phyloP scores from a whole-genome alignment of 2,113 vertebrate genomes.

The Bambusicola thoracicus region DNA sequence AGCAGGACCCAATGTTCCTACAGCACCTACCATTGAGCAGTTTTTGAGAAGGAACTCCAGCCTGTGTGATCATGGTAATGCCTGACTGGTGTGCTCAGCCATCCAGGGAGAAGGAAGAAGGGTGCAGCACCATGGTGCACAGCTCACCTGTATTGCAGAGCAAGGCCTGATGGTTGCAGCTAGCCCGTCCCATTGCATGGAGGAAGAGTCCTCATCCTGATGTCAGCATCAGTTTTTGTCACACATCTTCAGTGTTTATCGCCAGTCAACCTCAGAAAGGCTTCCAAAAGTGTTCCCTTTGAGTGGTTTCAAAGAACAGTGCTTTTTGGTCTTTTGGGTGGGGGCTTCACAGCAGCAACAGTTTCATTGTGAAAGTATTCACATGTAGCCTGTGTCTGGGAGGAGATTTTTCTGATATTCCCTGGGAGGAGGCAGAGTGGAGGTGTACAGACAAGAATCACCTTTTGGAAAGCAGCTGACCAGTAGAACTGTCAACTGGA shows the following conservation, averaged over 20 bases:
- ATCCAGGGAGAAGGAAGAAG: neutral
- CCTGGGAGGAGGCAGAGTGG: neutral
- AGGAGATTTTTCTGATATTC: neutral
- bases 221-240: neutral
- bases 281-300: neutral
- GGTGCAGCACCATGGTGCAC: neutral
- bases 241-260: neutral
- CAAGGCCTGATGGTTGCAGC: neutral
- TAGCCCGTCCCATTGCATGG: neutral
- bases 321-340: neutral
- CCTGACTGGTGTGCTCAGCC: neutral
- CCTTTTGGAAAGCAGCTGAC: neutral
- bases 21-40: rapidly evolving
- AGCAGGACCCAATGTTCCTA: neutral
- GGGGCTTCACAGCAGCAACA: neutral
- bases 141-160: neutral
- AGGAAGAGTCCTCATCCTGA: neutral
- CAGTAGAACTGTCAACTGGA: neutral
- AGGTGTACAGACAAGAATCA: neutral
- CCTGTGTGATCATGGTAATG: neutral
- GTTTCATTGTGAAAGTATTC: neutral
- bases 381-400: neutral
- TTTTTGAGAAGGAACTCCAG: neutral
- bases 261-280: neutral
- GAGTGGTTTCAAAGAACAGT: neutral